These are phyloP conservation scores for Promerops cafer DNA, from an alignment of 2,113 vertebrate genomes.

Conservation along the genomic window DNA sequence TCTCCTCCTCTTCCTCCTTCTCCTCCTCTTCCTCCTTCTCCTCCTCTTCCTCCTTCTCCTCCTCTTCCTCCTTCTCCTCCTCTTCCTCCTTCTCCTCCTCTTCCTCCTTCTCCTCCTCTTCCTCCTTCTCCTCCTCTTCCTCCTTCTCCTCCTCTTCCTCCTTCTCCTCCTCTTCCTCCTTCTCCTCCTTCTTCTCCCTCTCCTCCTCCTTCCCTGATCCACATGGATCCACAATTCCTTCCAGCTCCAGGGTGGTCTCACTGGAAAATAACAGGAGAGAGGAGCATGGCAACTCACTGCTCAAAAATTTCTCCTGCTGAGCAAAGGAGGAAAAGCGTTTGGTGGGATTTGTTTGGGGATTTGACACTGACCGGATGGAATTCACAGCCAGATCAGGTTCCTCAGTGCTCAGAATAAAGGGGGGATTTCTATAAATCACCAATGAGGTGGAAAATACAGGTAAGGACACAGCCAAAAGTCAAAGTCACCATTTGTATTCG, in stretches of 20 bases:
- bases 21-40: not conserved
- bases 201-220: not conserved
- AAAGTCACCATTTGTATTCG: accelerated
- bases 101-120: no score
- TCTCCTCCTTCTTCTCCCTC: accelerated
- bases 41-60: not conserved
- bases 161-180: accelerated
- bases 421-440: not conserved
- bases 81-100: accelerated
- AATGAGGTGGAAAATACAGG: not conserved
- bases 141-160: no score
- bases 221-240: not conserved
- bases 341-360: not conserved
- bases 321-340: not conserved
- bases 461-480: not conserved
- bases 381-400: not conserved
- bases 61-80: no score
- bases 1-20: not conserved
- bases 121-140: no score
- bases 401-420: not conserved
- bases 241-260: not conserved
- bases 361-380: not conserved
- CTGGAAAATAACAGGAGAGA: not conserved
- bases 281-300: not conserved
- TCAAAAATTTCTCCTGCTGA: not conserved